Evolutionary conservation across 30 jellyfish, hydroid and myxozoan genomes (phyloP), one percentile per base, ranked within the genome.

Genomic region (Aurelia coerulea): DNA sequence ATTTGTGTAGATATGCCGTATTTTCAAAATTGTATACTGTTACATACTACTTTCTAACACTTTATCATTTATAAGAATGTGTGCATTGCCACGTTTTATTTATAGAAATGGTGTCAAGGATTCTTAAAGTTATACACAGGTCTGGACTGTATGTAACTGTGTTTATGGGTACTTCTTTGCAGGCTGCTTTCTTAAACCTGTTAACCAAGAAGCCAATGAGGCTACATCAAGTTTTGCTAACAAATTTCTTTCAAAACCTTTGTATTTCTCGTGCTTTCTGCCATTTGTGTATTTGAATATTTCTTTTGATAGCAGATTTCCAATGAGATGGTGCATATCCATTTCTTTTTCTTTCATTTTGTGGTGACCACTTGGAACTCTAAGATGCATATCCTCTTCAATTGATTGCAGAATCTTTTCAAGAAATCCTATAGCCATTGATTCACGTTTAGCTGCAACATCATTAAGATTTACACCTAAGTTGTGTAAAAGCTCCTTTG

Each of bases 381-480:
- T 35, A 19, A 72, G 17, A n/a, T 39, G 64, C 66, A 72, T 13
- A 46, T 72, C 82, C 9, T 72, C 66, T 14, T 76, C 79, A 31
- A 18, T 56, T 6, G 53, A 23, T 18, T 54, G 13, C 49, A 76
- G 58, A 5, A 76, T 12, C 3, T 53, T 50, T 32, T 75, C 56
- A 18, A 75, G 72, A 58, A 15, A 50, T 18, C 60, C 74, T 12
- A 76, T 23, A 1, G 86, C 86, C 17, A 41, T 34, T 50, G 78
- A 76, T 29, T 52, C 86, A 11, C 86, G 23, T 9, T 50, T 17
- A 2, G 86, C 86, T 52, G 58, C 56, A 13, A 16, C n/a, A 41
- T 76, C 86, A 56, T 56, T 76, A 13, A 76, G 54, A 41, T 76
- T 76, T 4, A 31, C 59, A 23, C 86, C 74, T 19, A 76, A 37